Base-by-base conservation (phyloP, 2,113 vertebrate species). In the Strix uralensis region DNA sequence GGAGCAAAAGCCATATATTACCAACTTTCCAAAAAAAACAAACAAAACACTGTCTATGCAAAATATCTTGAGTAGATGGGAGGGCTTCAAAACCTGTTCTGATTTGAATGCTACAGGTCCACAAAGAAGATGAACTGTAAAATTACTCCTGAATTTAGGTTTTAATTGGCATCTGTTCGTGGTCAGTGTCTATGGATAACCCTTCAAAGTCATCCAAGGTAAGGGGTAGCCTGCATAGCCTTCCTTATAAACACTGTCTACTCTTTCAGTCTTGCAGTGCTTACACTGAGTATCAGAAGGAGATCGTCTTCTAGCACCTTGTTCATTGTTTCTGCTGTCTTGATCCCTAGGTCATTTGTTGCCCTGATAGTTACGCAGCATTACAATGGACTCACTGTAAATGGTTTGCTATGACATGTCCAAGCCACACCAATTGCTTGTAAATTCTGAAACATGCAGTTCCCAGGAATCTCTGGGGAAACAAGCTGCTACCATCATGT, bases 171-270 rank as follows among this genome's bases (percentile, higher is more conserved):
- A 5, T 8, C 27, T 70, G 8, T 72, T 16, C 66, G 21, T 47
- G 6, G 2, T 54, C 55, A 21, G 9, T 23, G 22, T 58, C n/a
- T 62, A n/a, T 0, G 0, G 20, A 54, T 42, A 32, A 46, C 5
- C 2, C 20, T 91, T 62, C 42, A 34, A 69, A 88, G 21, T 11
- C 32, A 74, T 54, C 19, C 6, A 1, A 49, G 13, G 30, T 26
- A 87, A 38, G 40, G 5, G 8, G 3, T 4, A 58, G 13, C 23
- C 27, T 71, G 20, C 25, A 61, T 5, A 82, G 42, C 16, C 10
- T 80, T 72, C 27, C 15, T 61, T 61, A 14, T 19, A 78, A 57
- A 70, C 5, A 4, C 1, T 20, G 1, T 23, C 59, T 44, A 0
- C 16, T 5, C 34, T 66, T 81, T 66, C 26, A 49, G 9, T n/a